Base-by-base conservation (phyloP, 2,797 vertebrate genomes). In the Poeciliopsis infans region DNA sequence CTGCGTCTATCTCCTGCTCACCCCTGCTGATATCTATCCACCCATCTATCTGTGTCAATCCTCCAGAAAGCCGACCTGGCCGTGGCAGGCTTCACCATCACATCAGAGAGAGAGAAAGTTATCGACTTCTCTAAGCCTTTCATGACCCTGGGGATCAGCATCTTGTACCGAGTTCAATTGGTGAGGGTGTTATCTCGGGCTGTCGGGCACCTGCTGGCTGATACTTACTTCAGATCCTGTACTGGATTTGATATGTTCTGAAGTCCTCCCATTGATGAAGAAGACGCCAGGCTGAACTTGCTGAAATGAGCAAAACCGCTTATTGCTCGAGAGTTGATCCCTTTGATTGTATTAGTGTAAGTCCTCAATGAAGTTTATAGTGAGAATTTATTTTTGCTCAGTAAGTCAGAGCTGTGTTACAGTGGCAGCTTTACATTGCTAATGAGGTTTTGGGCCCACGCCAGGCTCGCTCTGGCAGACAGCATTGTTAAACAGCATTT, bases 101-200 rank as follows among this genome's bases (percentile, higher is more conserved):
- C 97, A 0, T 97, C 97, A 0, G 97, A 98, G 89, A 93, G 97
- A 69, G 97, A 98, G 93, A 98, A 98, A 88, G 97, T 98, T 86
- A 96, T 96, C 28, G 96, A 96, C 94, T 96, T 96, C 89, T 98
- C 97, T 83, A 98, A 98, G 87, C 97, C 97, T 39, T 98, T 98
- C 95, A 98, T 98, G 97, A 98, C 96, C 53, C 91, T 98, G 88
- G 97, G 97, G 61, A 98, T 98, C 95, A 98, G 97, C 95, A 98
- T 98, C 93, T 95, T 98, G 84, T 98, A 98, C 94, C 93, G 97
- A 78, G 97, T 98, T 85, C 97, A 98, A 79, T 95, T 98, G 97
- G 97, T 98, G 95, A 83, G 95, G 72, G 79, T 83, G 75, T 87
- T 89, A 84, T 88, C 75, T 53, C 20, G 53, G 82, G 72, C 71